phyloP scores from a whole-genome alignment of 2,113 vertebrate species.

The Tretioscincus oriximinensis region DNA sequence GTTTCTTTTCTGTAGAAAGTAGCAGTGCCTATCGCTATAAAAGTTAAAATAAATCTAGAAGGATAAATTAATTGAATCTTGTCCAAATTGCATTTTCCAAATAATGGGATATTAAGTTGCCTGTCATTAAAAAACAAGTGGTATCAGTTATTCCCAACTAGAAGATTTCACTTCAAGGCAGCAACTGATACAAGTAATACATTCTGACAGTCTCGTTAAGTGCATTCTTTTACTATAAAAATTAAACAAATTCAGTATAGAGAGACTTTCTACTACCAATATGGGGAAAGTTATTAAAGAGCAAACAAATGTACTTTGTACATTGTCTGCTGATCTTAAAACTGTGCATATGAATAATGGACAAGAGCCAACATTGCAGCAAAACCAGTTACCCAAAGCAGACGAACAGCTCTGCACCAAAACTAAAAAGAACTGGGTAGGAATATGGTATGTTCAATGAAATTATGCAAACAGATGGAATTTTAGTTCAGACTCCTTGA shows the following conservation, averaged over 20 bases:
- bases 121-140: neutral
- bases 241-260: neutral
- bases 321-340: neutral
- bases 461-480: neutral
- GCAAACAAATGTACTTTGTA: conserved; percentile 17
- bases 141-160: neutral
- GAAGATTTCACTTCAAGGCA: neutral
- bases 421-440: conserved; percentile 23
- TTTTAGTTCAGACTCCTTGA: neutral
- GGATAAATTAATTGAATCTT: neutral
- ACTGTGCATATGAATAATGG: neutral
- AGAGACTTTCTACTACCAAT: neutral
- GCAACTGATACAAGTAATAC: neutral
- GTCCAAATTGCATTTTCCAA: neutral
- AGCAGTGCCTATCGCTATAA: neutral
- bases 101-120: neutral
- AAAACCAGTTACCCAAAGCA: conserved; percentile 38
- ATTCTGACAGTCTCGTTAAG: neutral
- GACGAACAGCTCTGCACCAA: neutral
- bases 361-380: conserved; percentile 4
- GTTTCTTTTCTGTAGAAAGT: neutral
- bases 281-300: neutral
- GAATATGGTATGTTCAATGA: neutral
- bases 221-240: neutral
- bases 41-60: neutral